A percentile compares a stretch with the other conserved stretches of the same genome.
Conservation (phyloP, 2,113 vertebrate genomes). For the Halichoerus grypus region DNA sequence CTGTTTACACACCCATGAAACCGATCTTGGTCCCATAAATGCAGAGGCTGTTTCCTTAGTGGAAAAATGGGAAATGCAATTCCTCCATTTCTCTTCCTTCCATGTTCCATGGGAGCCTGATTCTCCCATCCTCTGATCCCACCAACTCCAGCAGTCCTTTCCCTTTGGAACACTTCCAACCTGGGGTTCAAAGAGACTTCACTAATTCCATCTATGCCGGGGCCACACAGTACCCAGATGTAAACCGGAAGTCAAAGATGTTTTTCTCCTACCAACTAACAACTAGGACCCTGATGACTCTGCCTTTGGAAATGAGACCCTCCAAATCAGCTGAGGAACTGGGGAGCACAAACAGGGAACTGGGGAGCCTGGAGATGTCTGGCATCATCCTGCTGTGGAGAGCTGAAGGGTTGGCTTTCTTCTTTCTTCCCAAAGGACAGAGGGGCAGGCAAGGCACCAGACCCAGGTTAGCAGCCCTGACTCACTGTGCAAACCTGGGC, state of each 20-base stretch:
- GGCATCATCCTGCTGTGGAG: background rate
- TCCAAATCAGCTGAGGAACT: background rate
- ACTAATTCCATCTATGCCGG: rapidly evolving
- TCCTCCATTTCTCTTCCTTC: background rate
- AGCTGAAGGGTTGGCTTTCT: background rate
- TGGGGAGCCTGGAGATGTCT: background rate
- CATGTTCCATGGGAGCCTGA: background rate
- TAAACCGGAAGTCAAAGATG: background rate
- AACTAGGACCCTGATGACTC: background rate
- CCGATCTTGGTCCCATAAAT: background rate
- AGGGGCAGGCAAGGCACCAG: no score
- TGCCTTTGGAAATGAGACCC: background rate
- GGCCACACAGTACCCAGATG: background rate
- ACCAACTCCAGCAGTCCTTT: background rate
- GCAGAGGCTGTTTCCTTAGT: background rate
- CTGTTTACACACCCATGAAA: background rate
- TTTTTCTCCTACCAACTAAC: background rate
- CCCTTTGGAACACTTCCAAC: background rate
- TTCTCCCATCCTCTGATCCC: background rate
- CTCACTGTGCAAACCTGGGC: background rate
- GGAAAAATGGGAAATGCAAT: background rate
- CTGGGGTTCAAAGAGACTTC: background rate
- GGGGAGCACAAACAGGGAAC: background rate
- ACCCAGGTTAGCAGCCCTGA: no score
- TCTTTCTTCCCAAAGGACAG: background rate